A percentile compares a stretch with the other conserved stretches of the same genome.
phyloP scores from a whole-genome alignment of 2,888 invertebrate species.

The Caenorhabditis plicata region DNA sequence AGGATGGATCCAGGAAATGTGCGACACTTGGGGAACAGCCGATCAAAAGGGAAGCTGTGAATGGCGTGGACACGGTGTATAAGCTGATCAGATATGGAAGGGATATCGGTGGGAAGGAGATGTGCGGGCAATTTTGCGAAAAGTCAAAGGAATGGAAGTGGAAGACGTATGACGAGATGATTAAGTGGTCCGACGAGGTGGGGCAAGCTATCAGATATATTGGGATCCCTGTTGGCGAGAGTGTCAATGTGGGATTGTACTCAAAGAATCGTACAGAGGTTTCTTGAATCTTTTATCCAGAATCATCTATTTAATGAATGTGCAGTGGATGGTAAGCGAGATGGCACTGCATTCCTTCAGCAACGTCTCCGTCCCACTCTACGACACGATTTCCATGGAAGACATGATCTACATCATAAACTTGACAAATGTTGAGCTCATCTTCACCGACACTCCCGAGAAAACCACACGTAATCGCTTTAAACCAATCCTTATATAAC shows the following conservation, averaged over 20 bases:
- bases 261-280: slow-evolving; percentile 26
- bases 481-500: background rate
- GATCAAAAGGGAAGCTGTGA: slow-evolving; percentile 3
- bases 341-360: slow-evolving; percentile 28
- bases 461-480: slow-evolving; percentile 15
- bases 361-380: slow-evolving; percentile 27
- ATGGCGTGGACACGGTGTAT: slow-evolving; percentile 15
- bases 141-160: slow-evolving; percentile 27
- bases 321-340: slow-evolving; percentile 23
- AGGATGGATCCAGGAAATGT: slow-evolving; percentile 17
- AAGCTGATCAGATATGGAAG: slow-evolving; percentile 5
- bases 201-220: slow-evolving; percentile 17
- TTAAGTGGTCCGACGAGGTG: slow-evolving; percentile 16
- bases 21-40: slow-evolving; percentile 13
- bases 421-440: slow-evolving; percentile 13
- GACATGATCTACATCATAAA: slow-evolving; percentile 22
- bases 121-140: no score
- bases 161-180: slow-evolving; percentile 20
- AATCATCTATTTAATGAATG: background rate
- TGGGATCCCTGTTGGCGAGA: slow-evolving; percentile 16
- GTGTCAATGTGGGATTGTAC: slow-evolving; percentile 21
- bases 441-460: slow-evolving; percentile 20
- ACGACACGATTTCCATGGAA: slow-evolving; percentile 26
- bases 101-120: slow-evolving; percentile 17
- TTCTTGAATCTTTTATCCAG: background rate